phyloP scores from a whole-genome alignment of 2,797 vertebrate genomes.

The Malurus leucopterus region DNA sequence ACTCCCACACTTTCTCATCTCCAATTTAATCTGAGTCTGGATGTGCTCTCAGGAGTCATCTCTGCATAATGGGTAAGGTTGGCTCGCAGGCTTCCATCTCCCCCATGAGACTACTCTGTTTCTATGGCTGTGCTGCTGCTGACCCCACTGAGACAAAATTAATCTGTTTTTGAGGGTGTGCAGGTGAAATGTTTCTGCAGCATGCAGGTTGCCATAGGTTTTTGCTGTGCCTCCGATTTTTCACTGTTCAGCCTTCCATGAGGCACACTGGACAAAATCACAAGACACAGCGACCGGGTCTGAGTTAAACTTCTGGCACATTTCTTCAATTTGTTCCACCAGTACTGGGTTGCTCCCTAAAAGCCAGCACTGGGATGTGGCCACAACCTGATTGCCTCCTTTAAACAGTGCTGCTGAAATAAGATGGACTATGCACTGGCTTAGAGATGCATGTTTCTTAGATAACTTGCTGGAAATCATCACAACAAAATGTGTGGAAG shows the following conservation, averaged over 20 bases:
- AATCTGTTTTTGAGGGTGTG: not conserved
- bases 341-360: not conserved
- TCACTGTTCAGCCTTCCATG: not conserved
- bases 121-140: not conserved
- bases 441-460: not conserved
- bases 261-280: not conserved
- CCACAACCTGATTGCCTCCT: not conserved
- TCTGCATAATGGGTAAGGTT: not conserved
- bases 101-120: not conserved
- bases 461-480: not conserved
- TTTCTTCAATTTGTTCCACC: not conserved
- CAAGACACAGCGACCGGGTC: fast-evolving
- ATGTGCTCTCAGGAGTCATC: not conserved
- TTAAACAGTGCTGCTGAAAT: not conserved
- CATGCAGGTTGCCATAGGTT: not conserved
- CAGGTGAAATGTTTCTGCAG: not conserved
- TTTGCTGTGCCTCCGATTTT: not conserved
- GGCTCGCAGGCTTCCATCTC: not conserved
- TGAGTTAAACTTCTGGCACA: fast-evolving
- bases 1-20: not conserved
- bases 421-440: not conserved
- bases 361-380: not conserved
- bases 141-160: not conserved
- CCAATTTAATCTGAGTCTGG: not conserved
- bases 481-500: not conserved